Conservation (phyloP, 2,797 vertebrate genomes). For the Lophius americanus region DNA sequence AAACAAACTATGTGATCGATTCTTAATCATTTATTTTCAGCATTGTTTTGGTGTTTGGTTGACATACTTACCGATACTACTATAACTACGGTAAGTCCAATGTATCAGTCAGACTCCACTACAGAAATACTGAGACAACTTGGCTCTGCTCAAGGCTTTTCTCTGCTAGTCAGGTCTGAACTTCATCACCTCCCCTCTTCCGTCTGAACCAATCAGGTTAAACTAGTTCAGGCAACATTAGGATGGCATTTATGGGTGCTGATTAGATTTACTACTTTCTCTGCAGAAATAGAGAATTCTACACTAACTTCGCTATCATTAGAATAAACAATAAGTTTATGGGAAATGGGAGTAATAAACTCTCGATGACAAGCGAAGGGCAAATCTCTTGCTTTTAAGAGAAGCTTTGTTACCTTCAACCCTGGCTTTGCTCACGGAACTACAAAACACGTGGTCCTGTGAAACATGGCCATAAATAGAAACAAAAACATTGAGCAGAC, state of each 20-base stretch:
- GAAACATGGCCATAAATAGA: conserved; percentile 28
- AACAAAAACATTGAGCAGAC: conserved; percentile 16
- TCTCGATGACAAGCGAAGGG: conserved; percentile 20
- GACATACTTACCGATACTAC: neutral
- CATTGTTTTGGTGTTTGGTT: neutral
- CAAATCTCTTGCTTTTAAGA: conserved; percentile 38
- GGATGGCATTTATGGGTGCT: conserved; percentile 37
- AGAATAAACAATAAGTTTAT: conserved; percentile 10
- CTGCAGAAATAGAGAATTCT: conserved; percentile 32
- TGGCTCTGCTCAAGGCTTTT: neutral
- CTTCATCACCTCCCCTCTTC: neutral
- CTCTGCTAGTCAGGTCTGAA: neutral
- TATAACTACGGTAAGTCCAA: neutral
- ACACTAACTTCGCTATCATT: conserved; percentile 24
- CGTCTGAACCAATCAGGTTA: conserved; percentile 1
- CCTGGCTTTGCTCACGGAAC: conserved; percentile 18
- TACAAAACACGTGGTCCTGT: neutral
- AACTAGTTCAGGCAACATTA: conserved; percentile 22
- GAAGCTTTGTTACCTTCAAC: conserved; percentile 6
- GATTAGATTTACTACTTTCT: conserved; percentile 32
- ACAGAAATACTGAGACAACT: neutral
- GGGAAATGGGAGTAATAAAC: conserved; percentile 19
- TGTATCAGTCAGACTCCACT: neutral
- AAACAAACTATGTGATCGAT: neutral
- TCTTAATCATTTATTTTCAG: neutral